These are phyloP conservation scores for Elephas maximus DNA, from an alignment of 2,113 vertebrate genomes.

Conservation along the genomic window DNA sequence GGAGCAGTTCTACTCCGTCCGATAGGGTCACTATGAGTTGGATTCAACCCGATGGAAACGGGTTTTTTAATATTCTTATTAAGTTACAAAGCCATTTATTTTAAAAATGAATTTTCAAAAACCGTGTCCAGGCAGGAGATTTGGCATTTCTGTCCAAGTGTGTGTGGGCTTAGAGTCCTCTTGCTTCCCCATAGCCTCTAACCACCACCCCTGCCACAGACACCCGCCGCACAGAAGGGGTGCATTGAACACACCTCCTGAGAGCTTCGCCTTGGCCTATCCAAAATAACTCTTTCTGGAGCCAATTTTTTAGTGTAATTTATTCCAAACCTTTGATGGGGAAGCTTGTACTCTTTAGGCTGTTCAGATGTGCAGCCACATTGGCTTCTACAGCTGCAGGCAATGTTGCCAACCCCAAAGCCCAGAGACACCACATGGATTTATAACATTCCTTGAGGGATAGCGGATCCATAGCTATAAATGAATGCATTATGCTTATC, in stretches of 20 bases:
- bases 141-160: not conserved
- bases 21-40: no score
- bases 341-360: constrained; percentile 78
- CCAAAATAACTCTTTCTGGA: constrained; percentile 87
- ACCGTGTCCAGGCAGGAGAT: not conserved
- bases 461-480: constrained; percentile 65
- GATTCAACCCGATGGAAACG: no score
- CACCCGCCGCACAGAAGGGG: constrained; percentile 66
- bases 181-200: constrained; percentile 29
- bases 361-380: constrained; percentile 86
- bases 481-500: constrained; percentile 68
- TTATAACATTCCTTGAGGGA: constrained; percentile 73
- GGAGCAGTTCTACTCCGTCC: no score
- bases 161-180: not conserved
- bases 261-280: constrained; percentile 83
- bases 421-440: constrained; percentile 72
- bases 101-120: constrained; percentile 32
- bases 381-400: constrained; percentile 51
- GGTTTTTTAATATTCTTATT: not conserved
- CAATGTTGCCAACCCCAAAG: constrained; percentile 68
- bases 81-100: constrained; percentile 33
- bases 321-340: constrained; percentile 86
- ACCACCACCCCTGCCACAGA: constrained; percentile 35
- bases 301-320: constrained; percentile 87
- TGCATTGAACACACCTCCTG: constrained; percentile 76